A percentile compares a stretch with the other conserved stretches of the same genome.
phyloP scores from a whole-genome alignment of 2,113 vertebrate species.

The Circaetus gallicus region DNA sequence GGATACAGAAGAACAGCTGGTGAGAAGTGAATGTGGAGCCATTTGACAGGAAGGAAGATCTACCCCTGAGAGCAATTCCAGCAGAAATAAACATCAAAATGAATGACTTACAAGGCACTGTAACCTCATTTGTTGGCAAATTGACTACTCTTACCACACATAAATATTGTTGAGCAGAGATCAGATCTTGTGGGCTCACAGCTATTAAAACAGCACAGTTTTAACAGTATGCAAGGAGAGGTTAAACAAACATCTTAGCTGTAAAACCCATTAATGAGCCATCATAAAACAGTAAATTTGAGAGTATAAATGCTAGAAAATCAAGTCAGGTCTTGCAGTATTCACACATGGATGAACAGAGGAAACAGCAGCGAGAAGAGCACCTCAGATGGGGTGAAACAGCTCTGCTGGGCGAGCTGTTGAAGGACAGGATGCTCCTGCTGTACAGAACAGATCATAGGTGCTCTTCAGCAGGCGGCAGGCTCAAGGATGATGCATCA shows the following conservation, averaged over 20 bases:
- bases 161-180: slow-evolving; percentile 49
- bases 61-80: slow-evolving; percentile 40
- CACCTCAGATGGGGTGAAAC: neutral
- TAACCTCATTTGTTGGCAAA: slow-evolving; percentile 53
- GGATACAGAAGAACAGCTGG: slow-evolving; percentile 13
- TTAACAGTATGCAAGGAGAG: slow-evolving; percentile 22
- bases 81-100: slow-evolving; percentile 60
- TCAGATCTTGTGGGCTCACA: slow-evolving; percentile 4
- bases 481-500: rapidly evolving
- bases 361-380: neutral
- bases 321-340: neutral
- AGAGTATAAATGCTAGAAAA: slow-evolving; percentile 25
- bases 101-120: slow-evolving; percentile 57
- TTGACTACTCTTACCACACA: slow-evolving; percentile 45
- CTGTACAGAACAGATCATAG: neutral
- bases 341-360: neutral
- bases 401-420: neutral
- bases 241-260: slow-evolving; percentile 44
- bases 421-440: neutral
- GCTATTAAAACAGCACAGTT: slow-evolving; percentile 46
- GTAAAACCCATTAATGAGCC: slow-evolving; percentile 16
- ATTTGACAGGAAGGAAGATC: slow-evolving; percentile 38
- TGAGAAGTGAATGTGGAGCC: slow-evolving; percentile 13
- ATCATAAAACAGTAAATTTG: slow-evolving; percentile 39
- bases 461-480: neutral